Percentiles rank a stretch among this genome's conserved stretches.
Conservation (phyloP, 2,797 vertebrate genomes). For the Melanotaenia nigrans region DNA sequence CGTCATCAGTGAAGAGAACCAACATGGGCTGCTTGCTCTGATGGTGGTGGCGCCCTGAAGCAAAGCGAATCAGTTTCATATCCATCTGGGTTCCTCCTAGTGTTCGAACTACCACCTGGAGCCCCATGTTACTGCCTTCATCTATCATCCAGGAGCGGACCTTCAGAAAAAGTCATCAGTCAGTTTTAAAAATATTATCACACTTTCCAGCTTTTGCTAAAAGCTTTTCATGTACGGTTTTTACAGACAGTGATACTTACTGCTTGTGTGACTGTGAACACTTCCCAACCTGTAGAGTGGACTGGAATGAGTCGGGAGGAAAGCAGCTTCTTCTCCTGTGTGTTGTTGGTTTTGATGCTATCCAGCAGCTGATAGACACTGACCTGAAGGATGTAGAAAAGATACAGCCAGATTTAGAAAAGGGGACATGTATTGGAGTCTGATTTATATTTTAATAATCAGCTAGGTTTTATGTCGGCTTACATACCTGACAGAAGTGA, state of each 20-base stretch:
- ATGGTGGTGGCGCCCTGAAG: constrained; percentile 85
- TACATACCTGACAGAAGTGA: constrained; percentile 79
- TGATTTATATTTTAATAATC: neutral
- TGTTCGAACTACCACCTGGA: constrained; percentile 84
- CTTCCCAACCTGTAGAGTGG: constrained; percentile 89
- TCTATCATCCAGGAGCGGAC: constrained; percentile 87
- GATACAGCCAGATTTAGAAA: neutral
- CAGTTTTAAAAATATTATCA: neutral
- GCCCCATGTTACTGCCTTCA: constrained; percentile 85
- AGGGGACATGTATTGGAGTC: neutral
- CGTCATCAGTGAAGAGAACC: constrained; percentile 91
- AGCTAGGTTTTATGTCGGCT: too few species aligned
- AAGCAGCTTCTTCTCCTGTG: constrained; percentile 83
- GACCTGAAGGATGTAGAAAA: constrained; percentile 76
- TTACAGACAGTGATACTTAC: constrained; percentile 77
- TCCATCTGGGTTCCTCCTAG: constrained; percentile 73
- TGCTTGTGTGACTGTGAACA: constrained; percentile 89
- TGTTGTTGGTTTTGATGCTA: constrained; percentile 65
- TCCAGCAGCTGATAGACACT: constrained; percentile 89
- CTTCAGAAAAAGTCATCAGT: constrained; percentile 65
- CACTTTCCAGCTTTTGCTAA: neutral
- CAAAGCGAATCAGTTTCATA: constrained; percentile 82
- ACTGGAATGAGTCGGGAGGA: constrained; percentile 86
- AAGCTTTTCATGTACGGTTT: neutral
- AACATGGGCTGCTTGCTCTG: constrained; percentile 93